These are phyloP conservation scores for Gymnogyps californianus DNA, from an alignment of 2,113 vertebrate genomes.

Conservation along the genomic window DNA sequence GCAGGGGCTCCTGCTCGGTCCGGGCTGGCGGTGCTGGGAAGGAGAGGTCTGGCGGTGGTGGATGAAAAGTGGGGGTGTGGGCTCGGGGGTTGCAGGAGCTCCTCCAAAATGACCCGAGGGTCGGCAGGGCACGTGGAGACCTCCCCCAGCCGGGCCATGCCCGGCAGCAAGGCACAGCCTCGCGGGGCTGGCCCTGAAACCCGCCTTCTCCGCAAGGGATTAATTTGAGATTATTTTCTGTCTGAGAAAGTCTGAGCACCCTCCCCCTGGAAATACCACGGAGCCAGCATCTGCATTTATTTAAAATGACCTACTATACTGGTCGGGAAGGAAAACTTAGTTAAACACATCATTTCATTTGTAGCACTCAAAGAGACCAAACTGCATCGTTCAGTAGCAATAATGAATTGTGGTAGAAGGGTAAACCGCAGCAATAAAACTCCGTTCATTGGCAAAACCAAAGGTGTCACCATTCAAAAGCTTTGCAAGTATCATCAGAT, in stretches of 20 bases:
- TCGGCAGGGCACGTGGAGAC: fast-evolving
- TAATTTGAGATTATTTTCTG: not conserved
- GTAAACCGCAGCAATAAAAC: not conserved
- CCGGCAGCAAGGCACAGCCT: too few species aligned
- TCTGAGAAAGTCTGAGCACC: not conserved
- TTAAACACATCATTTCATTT: not conserved
- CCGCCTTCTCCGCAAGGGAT: not conserved
- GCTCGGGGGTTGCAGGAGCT: not conserved
- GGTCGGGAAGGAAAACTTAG: not conserved
- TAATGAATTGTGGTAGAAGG: fast-evolving
- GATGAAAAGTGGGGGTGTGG: not conserved
- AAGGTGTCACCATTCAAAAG: not conserved
- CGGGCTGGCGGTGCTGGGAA: not conserved
- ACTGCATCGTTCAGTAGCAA: not conserved
- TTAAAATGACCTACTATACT: not conserved
- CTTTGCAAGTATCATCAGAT: not conserved
- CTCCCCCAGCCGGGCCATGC: fast-evolving
- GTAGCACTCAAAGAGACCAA: not conserved
- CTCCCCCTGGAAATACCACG: not conserved
- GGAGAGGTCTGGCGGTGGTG: not conserved
- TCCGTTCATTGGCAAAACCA: not conserved
- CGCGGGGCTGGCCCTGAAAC: fast-evolving
- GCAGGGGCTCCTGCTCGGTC: not conserved
- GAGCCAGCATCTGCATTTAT: not conserved
- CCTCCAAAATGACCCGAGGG: not conserved